Evolutionary conservation across 2,888 invertebrate species (phyloP), one percentile per base, ranked within the genome.

Genomic region (Leucophora obtusa): DNA sequence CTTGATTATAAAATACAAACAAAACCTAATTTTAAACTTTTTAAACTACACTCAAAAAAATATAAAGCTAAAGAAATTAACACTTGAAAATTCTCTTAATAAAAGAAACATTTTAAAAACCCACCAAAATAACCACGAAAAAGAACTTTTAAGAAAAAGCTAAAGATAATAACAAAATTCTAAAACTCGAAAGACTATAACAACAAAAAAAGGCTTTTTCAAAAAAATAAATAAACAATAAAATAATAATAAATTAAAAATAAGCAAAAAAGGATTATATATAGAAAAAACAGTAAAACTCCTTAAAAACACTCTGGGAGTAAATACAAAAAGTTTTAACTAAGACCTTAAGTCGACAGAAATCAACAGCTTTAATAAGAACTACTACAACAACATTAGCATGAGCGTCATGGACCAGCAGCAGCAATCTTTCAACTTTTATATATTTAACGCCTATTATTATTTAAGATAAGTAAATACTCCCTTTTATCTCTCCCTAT

Each of bases 71-170:
- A 17, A 63, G 2, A 24, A 68, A 69, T 18, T 33, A 54, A 28
- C 3, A 47, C 56, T 56, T 21, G 35, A 63, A 28, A 76, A 14
- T 7, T 28, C 33, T 33, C 28, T 21, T 17, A 14, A 28, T 15
- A 68, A 47, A 70, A 56, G 28, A 79, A 70, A 66, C 62, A 35
- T 82, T 73, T 71, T 65, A 76, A 70, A 72, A 78, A 60, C 71
- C 79, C 75, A 79, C 70, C 79, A 73, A 75, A 70, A 68, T 56
- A 66, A 72, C 35, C 28, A 53, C 33, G 68, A 24, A 53, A 38
- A 66, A 33, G 72, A 66, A 82, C 35, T 51, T n/a, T 14, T 76
- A 83, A 75, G 24, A 71, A 66, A 80, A 35, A 68, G 28, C 28
- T 28, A 6, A 82, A 79, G 18, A 75, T 54, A 77, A 82, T 79